Evolutionary conservation across 2,797 vertebrate species (phyloP).

Genomic region (Phrynocephalus forsythii): DNA sequence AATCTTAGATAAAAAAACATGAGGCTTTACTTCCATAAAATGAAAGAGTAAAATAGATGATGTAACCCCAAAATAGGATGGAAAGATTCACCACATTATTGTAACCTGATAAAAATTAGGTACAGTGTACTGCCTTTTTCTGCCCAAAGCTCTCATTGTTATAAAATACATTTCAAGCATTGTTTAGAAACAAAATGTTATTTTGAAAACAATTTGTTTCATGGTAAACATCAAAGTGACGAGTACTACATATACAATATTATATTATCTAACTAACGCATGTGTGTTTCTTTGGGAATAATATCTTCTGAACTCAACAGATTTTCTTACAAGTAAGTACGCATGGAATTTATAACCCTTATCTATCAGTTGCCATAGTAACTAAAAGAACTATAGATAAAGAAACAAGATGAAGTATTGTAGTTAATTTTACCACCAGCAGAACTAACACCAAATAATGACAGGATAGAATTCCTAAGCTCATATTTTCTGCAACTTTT

Average conservation of each 20-base stretch:
- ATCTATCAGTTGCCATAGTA: slow-evolving; percentile 66
- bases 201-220: not conserved
- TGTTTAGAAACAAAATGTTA: not conserved
- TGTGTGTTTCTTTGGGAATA: not conserved
- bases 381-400: slow-evolving; percentile 68
- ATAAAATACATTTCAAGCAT: too few relatives aligned
- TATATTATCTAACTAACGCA: slow-evolving; percentile 19
- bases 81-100: not conserved
- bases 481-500: slow-evolving; percentile 41
- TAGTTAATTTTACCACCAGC: slow-evolving; percentile 51
- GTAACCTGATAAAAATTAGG: accelerated
- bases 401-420: slow-evolving; percentile 60
- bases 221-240: not conserved
- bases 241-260: not conserved
- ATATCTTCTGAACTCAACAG: not conserved
- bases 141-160: not conserved
- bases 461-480: slow-evolving; percentile 7
- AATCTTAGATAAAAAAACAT: slow-evolving; percentile 15
- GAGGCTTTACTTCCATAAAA: slow-evolving; percentile 21
- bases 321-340: slow-evolving; percentile 54
- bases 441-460: slow-evolving; percentile 13
- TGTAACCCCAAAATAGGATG: not conserved
- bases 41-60: not conserved
- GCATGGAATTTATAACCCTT: not conserved
- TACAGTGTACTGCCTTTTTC: slow-evolving; percentile 13